A percentile compares a stretch with the other conserved stretches of the same genome.
These are phyloP conservation scores for Caenorhabditis sulstoni DNA, from an alignment of 2,888 invertebrate genomes.

Conservation along the genomic window DNA sequence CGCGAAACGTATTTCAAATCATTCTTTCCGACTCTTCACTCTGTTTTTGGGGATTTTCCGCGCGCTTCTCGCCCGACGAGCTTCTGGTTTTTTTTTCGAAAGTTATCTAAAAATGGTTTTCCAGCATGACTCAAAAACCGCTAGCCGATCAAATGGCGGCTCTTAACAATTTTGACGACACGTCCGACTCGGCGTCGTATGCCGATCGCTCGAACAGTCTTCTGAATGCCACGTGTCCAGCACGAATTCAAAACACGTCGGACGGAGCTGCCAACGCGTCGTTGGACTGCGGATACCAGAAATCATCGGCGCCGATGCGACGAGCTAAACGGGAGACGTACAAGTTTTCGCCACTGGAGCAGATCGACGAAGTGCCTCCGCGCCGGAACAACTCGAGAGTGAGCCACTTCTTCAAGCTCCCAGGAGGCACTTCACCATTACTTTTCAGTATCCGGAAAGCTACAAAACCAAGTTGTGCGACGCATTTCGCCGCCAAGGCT, in stretches of 20 bases:
- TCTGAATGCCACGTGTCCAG: slow-evolving; percentile 51
- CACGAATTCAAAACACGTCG: slow-evolving; percentile 31
- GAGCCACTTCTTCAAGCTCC: not conserved
- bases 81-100: not conserved
- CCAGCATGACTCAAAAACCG: slow-evolving; percentile 21
- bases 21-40: no score
- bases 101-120: no score
- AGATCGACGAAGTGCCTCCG: slow-evolving; percentile 32
- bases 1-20: no score
- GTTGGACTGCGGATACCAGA: not conserved
- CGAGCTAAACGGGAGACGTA: slow-evolving; percentile 27
- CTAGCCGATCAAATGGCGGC: slow-evolving; percentile 48
- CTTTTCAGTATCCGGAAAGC: slow-evolving; percentile 54
- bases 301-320: not conserved
- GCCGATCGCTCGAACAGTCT: slow-evolving; percentile 34
- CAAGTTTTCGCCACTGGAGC: slow-evolving; percentile 31
- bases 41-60: no score
- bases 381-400: slow-evolving; percentile 3
- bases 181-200: slow-evolving; percentile 22
- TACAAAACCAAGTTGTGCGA: slow-evolving; percentile 70
- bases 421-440: no score
- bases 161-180: slow-evolving; percentile 33
- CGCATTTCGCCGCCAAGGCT: slow-evolving; percentile 54
- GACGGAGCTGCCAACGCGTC: not conserved
- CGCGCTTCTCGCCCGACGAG: no score